A percentile compares a stretch with the other conserved stretches of the same genome.
Evolutionary conservation across 37 sponge, comb jelly and placozoan species (phyloP).

Genomic region (Oscarella lobularis): DNA sequence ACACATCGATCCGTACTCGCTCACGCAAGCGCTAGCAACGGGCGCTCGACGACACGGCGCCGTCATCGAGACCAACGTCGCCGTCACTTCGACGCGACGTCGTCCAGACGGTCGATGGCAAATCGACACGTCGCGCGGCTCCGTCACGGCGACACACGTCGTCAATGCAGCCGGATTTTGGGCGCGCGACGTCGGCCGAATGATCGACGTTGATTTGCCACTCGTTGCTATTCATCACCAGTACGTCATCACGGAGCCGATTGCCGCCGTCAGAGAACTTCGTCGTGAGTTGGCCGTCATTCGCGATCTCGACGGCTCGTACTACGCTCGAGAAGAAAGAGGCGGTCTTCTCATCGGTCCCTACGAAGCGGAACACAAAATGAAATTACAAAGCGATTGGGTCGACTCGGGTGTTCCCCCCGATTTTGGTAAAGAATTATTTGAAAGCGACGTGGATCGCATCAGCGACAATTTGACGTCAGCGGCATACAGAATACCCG

Average conservation of each 20-base stretch:
- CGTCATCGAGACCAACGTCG: not conserved
- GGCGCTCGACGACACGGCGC: not conserved
- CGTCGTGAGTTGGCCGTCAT: conserved; percentile 10
- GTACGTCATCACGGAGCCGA: not conserved
- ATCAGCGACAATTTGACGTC: conserved; percentile 3
- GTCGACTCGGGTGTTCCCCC: conserved; percentile 8
- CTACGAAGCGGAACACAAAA: conserved; percentile 21
- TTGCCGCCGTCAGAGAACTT: not conserved
- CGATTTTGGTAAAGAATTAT: conserved; percentile 33
- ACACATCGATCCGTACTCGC: conserved; percentile 24
- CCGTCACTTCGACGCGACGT: not conserved
- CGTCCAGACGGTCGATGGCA: not conserved
- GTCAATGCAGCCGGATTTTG: conserved; percentile 33
- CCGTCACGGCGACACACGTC: conserved; percentile 5
- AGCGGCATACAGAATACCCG: conserved; percentile 15
- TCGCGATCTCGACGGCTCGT: conserved; percentile 27
- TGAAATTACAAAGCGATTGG: conserved; percentile 24
- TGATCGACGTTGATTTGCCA: conserved; percentile 15
- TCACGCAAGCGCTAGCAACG: conserved; percentile 8
- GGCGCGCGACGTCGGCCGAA: conserved; percentile 18
- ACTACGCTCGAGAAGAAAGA: conserved; percentile 9
- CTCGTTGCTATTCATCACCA: conserved; percentile 29
- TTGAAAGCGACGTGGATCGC: conserved; percentile 22
- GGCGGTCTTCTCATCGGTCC: conserved; percentile 20
- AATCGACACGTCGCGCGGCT: conserved; percentile 10